Evolutionary conservation across 2,113 vertebrate genomes (phyloP), one percentile per base, ranked within the genome.

Genomic region (Ptilorrhoa leucosticta): DNA sequence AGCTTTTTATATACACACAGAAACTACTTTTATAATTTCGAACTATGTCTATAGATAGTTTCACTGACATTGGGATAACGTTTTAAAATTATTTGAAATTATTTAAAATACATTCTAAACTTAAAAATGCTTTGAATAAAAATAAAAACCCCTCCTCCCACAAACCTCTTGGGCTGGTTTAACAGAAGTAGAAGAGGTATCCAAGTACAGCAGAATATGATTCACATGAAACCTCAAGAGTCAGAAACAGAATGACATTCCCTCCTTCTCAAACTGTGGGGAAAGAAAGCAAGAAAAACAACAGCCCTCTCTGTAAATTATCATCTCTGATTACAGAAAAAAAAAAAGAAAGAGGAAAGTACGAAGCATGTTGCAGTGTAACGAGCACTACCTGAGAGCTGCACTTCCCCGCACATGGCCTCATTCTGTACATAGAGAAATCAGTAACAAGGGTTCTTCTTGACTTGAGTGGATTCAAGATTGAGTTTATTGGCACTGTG

Each of bases 381-480:
- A 70, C 1, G 23, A 82, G 73, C 31, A 51, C 48, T 82, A 89
- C 39, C 77, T 57, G 61, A 82, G 45, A 94, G 37, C 83, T 93
- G 37, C 1, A 19, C 21, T 78, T 92, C 65, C 77, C 80, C 1
- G 2, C n/a, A 33, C 37, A 79, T 11, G 86, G 87, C 93, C 83
- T 84, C 89, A 76, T 95, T 94, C 89, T 93, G 77, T 83, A 71
- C n/a, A 5, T 65, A 96, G 51, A 61, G 70, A 95, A 97, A 87
- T 95, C 69, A 84, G 73, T 87, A 89, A 87, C 70, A 96, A 96
- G 94, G 26, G 72, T 93, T 94, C 89, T 95, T 89, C 91, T 87
- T 75, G 72, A 83, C 92, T 94, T 82, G 85, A 94, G 90, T 88
- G 85, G 79, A 90, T 88, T 96, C 88, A 96, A 90, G 90, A 86